Evolutionary conservation across 2,113 vertebrate species (phyloP), one percentile per base, ranked within the genome.

Genomic region (Regulus satrapa): DNA sequence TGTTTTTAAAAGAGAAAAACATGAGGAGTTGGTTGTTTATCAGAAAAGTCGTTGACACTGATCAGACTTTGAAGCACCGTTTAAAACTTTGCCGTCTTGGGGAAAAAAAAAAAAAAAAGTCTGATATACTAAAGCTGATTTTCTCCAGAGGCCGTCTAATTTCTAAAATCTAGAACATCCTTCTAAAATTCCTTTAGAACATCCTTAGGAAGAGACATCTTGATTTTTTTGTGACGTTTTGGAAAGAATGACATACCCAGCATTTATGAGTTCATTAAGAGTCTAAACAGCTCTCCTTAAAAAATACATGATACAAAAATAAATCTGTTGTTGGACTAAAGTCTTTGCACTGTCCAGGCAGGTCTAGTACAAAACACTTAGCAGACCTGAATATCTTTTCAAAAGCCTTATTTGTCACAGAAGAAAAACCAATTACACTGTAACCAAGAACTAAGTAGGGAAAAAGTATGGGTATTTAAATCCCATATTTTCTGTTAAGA

Each of bases 231-330:
- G 3, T 29, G 16, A 29, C 38, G 5, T 85, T 89, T n/a, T 51
- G 54, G 40, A n/a, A 26, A 61, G 17, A 85, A 49, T 0, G 0
- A 13, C 4, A 28, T 17, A 56, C 7, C 3, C n/a, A 67, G 25
- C 14, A 32, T 63, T 68, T 55, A 46, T 0, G 3, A 51, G 10
- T 72, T 67, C 19, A 28, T n/a, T 14, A 48, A 19, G 10, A 20
- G 10, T 46, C 10, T 67, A 16, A 51, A 79, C 6, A 62, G 29
- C 43, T 43, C 18, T 43, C 23, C 41, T 79, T 45, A 14, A 78
- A 43, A 62, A 38, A 28, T 10, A 21, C 4, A 3, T 23, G 25
- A 26, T 24, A 34, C 3, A 15, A 46, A n/a, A 48, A 45, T 19
- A 52, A 31, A 18, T 40, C 12, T 45, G 8, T 31, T 2, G 2